phyloP scores from a whole-genome alignment of 2,797 vertebrate species.

The Zalophus californianus region DNA sequence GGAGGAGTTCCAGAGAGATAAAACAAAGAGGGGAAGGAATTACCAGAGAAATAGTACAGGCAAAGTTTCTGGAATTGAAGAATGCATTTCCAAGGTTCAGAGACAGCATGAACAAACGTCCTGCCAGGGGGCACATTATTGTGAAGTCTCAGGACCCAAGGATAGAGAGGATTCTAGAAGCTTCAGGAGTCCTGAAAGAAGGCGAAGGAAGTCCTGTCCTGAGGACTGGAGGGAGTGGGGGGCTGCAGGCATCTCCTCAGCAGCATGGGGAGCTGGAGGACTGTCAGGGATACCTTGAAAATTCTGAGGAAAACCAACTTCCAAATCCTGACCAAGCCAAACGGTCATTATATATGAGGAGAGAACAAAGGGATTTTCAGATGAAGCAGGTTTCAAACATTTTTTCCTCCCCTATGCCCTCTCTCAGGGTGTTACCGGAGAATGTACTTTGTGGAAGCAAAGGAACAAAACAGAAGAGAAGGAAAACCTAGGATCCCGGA shows the following conservation, averaged over 20 bases:
- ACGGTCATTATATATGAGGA: not conserved
- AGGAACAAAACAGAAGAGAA: not conserved
- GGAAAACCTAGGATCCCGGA: not conserved
- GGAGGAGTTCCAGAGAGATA: not conserved
- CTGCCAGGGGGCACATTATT: not conserved
- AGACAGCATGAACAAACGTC: not conserved
- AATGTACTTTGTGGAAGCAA: slow-evolving; percentile 27
- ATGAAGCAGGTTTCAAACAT: not conserved
- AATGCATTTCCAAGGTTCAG: not conserved
- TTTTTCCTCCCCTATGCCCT: not conserved
- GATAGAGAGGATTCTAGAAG: not conserved
- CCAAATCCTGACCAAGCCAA: not conserved
- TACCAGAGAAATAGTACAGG: not conserved
- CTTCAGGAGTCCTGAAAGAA: not conserved
- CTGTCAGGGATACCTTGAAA: not conserved
- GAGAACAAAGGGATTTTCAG: slow-evolving; percentile 2
- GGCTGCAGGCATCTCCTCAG: not conserved
- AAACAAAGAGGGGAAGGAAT: not conserved
- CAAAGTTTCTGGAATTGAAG: not conserved
- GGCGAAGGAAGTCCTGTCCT: not conserved
- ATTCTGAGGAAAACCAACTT: not conserved
- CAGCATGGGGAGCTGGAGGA: not conserved
- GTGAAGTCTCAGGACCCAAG: not conserved
- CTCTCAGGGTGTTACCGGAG: not conserved
- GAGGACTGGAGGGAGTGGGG: not conserved